A percentile compares a stretch with the other conserved stretches of the same genome.
phyloP scores from a whole-genome alignment of 2,888 invertebrate species.

The Arge pagana region DNA sequence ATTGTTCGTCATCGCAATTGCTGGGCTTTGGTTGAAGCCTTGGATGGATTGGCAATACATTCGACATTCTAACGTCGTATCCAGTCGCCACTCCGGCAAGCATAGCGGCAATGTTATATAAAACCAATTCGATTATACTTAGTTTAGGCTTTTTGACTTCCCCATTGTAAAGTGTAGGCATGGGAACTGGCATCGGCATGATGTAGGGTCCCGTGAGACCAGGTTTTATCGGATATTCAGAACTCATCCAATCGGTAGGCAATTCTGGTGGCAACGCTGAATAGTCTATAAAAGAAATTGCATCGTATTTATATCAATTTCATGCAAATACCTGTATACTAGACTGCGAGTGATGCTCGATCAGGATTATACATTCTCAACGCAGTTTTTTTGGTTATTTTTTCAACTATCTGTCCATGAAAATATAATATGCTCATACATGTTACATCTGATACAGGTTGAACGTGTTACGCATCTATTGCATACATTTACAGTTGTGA shows the following conservation, averaged over 20 bases:
- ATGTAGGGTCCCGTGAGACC: slow-evolving; percentile 52
- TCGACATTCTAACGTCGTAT: slow-evolving; percentile 88
- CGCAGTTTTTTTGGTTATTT: too few species aligned
- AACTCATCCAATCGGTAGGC: slow-evolving; percentile 46
- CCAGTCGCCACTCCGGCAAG: slow-evolving; percentile 90
- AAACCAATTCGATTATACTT: slow-evolving; percentile 74
- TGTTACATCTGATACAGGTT: too few species aligned
- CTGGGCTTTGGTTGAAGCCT: slow-evolving; percentile 67
- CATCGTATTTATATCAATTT: slow-evolving; percentile 14
- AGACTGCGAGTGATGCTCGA: neutral
- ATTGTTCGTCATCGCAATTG: slow-evolving; percentile 42
- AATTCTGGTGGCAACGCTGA: slow-evolving; percentile 47
- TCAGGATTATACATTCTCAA: too few species aligned
- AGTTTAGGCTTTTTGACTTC: slow-evolving; percentile 73
- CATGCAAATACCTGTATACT: neutral
- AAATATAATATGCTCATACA: too few species aligned
- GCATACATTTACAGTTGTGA: too few species aligned
- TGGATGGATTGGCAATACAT: slow-evolving; percentile 82
- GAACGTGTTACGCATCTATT: too few species aligned
- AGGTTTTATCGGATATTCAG: slow-evolving; percentile 49
- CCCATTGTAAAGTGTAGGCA: slow-evolving; percentile 81
- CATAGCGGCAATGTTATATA: slow-evolving; percentile 91
- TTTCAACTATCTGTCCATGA: too few species aligned
- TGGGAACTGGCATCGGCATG: slow-evolving; percentile 67
- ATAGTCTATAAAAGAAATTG: slow-evolving; percentile 49